Conservation (phyloP, 1,140 invertebrate species). For the Acromyrmex echinatior region DNA sequence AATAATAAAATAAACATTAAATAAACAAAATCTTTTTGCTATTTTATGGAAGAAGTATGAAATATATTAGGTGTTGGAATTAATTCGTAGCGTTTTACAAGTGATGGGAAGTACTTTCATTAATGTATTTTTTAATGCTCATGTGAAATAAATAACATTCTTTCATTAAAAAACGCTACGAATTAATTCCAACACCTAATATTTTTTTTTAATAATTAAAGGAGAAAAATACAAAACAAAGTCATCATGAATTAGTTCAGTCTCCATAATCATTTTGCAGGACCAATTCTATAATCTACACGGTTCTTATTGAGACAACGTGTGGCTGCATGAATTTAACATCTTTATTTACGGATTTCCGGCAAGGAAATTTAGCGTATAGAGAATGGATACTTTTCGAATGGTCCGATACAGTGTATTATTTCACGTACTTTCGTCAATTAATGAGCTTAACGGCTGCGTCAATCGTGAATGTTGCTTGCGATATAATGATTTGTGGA, state of each 20-base stretch:
- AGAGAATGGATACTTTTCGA: constrained; percentile 76
- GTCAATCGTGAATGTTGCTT: constrained; percentile 68
- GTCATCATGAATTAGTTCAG: background rate
- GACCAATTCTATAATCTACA: constrained; percentile 52
- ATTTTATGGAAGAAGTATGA: background rate
- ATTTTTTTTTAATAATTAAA: constrained; percentile 17
- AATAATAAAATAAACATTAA: background rate
- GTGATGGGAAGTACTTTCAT: no score
- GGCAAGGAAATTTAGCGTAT: constrained; percentile 53
- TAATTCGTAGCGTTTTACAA: no score
- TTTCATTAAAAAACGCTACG: no score
- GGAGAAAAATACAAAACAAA: constrained; percentile 10
- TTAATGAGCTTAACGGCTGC: constrained; percentile 42
- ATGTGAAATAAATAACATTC: no score
- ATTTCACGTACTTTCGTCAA: constrained; percentile 74
- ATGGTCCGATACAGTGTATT: background rate
- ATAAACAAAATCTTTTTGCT: background rate
- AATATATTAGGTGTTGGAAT: no score
- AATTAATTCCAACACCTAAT: no score
- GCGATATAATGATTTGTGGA: constrained; percentile 69
- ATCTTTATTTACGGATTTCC: constrained; percentile 65
- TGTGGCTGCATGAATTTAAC: constrained; percentile 58
- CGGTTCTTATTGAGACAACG: constrained; percentile 53
- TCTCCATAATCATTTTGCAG: constrained; percentile 35
- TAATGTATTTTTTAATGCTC: no score